These are phyloP conservation scores for Episyrphus balteatus DNA, from an alignment of 1,140 invertebrate genomes.

Conservation along the genomic window DNA sequence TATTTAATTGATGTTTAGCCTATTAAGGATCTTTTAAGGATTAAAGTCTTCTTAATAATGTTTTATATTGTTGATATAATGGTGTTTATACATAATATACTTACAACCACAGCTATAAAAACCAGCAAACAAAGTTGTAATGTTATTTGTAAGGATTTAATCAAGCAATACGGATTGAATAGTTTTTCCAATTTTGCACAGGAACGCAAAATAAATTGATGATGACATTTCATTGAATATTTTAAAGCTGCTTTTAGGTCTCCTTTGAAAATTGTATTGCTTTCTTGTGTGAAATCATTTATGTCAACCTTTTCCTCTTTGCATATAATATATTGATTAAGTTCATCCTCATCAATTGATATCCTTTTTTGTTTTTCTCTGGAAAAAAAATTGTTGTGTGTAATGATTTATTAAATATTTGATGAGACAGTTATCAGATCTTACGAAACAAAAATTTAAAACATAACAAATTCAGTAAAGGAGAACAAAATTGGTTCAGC, in stretches of 20 bases:
- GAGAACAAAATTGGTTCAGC: too few relatives aligned
- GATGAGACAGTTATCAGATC: too few relatives aligned
- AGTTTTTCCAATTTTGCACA: constrained; percentile 20
- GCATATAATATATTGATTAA: constrained; percentile 24
- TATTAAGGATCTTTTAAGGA: too few relatives aligned
- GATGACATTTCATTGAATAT: constrained; percentile 19
- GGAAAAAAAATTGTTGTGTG: background rate
- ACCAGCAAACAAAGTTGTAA: constrained; percentile 26
- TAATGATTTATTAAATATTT: too few relatives aligned
- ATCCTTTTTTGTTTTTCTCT: constrained; percentile 4
- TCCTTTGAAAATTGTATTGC: background rate
- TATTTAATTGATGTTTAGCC: too few relatives aligned
- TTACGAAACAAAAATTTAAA: too few relatives aligned
- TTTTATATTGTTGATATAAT: too few relatives aligned
- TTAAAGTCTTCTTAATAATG: too few relatives aligned
- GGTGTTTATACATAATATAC: background rate
- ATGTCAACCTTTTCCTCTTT: constrained; percentile 19
- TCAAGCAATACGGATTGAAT: constrained; percentile 27
- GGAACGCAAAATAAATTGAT: constrained; percentile 21
- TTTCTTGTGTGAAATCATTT: background rate
- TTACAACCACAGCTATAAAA: constrained; percentile 22
- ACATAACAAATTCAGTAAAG: too few relatives aligned
- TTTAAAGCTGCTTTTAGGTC: constrained; percentile 15
- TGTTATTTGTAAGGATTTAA: constrained; percentile 31
- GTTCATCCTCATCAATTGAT: constrained; percentile 10